Evolutionary conservation across 2,797 vertebrate genomes (phyloP), one percentile per base, ranked within the genome.

Genomic region (Pipistrellus pygmaeus): DNA sequence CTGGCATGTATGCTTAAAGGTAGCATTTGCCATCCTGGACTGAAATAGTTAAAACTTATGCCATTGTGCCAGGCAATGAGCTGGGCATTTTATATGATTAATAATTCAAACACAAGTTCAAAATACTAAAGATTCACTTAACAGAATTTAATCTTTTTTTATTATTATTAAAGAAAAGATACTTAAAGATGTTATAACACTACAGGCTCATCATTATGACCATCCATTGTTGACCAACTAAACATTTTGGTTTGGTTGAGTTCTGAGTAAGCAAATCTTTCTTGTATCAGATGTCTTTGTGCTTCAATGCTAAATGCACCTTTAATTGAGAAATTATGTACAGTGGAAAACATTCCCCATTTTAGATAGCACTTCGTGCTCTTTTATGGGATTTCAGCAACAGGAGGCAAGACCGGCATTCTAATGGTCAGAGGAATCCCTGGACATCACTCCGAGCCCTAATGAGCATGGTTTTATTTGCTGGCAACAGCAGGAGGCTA

Each of bases 401-500:
- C 3, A 48, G 0, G 15, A 93, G 60, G 90, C 80, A 82, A 87
- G 83, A 27, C 53, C 71, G 48, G 72, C 20, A 17, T 75, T 17
- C 60, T 81, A 13, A 17, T n/a, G 25, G 76, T 68, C 62, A 25
- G 17, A 78, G 5, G 38, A 87, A 27, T 90, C 96, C 80, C 95
- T 80, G 96, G 95, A 81, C 95, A 88, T 96, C 86, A 85, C 72
- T 95, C 60, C 41, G 8, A 93, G 90, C 72, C 64, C 73, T 93
- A 95, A 97, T 82, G 84, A 96, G 95, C 85, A 8, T 32, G 32
- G 25, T 85, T 95, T 93, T 87, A 94, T 93, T 96, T 86, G 46
- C 35, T 0, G 0, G 14, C 20, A 84, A 53, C 93, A 96, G 95
- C 90, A 44, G 92, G 87, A 91, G 71, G 35, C 83, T 41, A 23